Base-by-base conservation (phyloP, 2,113 vertebrate genomes). In the Neodontobutis hainanensis region DNA sequence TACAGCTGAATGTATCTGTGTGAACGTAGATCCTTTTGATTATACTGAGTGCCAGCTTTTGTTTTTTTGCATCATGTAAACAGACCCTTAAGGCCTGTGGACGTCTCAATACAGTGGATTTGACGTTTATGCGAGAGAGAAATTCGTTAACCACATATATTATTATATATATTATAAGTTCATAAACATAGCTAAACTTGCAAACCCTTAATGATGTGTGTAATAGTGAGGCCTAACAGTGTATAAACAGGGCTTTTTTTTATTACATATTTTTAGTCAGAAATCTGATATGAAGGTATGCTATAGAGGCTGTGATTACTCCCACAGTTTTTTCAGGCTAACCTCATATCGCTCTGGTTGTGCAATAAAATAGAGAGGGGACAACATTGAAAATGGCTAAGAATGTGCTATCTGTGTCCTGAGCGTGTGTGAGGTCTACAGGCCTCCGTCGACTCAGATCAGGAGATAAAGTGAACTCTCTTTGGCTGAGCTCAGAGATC, bases 341-440 rank as follows among this genome's bases (percentile, higher is more conserved):
- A 45, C 63, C 53, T 50, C 2, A 1, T 59, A 49, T 72, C 75
- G 77, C 52, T 72, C 72, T 53, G 64, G 64, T 75, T 68, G 68
- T 52, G 78, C 82, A 77, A 73, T 12, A 49, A 67, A 68, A 55
- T 44, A 59, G 71, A 71, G 53, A 60, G 58, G 66, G 86, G 83
- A 86, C 85, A 87, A 78, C 76, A 82, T 65, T 78, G 3, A n/a
- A 64, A 68, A 62, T 47, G 68, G 80, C 49, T 47, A 72, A 67
- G 65, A 78, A 68, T 75, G 73, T 14, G 57, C 38, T 66, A 67
- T 80, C 72, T 67, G 68, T 35, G 63, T 58, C 36, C 14, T 7
- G 53, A 62, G 78, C 49, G 73, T 69, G 78, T 71, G 80, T 78
- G 82, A 76, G 78, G 82, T 83, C 85, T 34, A 6, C 3, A 11